A percentile compares a stretch with the other conserved stretches of the same genome.
phyloP scores from a whole-genome alignment of 2,113 vertebrate species.

The Fukomys damarensis region DNA sequence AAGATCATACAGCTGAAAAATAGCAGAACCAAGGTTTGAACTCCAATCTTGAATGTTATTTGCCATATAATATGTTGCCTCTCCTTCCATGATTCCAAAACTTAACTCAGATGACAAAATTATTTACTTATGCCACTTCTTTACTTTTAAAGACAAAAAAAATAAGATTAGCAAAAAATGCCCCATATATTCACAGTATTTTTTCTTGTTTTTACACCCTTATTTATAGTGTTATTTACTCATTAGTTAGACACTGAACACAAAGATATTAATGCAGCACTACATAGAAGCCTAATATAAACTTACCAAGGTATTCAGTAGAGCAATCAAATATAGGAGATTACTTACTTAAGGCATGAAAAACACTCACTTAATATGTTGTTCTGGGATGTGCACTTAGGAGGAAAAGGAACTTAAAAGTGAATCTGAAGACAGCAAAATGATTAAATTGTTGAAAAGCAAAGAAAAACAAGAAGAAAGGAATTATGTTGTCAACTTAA shows the following conservation, averaged over 20 bases:
- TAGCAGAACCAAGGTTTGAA: neutral
- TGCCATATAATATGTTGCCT: neutral
- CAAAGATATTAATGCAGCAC: neutral
- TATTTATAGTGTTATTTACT: neutral
- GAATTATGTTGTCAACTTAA: constrained; percentile 46
- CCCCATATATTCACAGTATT: neutral
- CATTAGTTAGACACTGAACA: neutral
- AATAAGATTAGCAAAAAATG: neutral
- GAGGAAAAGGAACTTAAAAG: neutral
- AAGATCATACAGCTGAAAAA: neutral
- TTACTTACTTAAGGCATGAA: neutral
- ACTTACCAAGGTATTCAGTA: neutral
- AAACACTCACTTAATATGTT: neutral
- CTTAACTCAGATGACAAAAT: neutral
- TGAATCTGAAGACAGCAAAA: neutral
- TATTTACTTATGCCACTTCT: neutral
- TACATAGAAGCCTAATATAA: neutral
- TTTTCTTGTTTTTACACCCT: neutral
- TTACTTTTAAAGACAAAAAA: neutral
- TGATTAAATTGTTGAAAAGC: constrained; percentile 44
- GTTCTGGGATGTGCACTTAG: constrained; percentile 1
- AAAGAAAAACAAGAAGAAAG: neutral
- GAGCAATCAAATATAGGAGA: neutral
- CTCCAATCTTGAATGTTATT: neutral
- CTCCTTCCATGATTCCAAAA: neutral